phyloP scores from a whole-genome alignment of 1,140 invertebrate genomes.

The Octopus sinensis region DNA sequence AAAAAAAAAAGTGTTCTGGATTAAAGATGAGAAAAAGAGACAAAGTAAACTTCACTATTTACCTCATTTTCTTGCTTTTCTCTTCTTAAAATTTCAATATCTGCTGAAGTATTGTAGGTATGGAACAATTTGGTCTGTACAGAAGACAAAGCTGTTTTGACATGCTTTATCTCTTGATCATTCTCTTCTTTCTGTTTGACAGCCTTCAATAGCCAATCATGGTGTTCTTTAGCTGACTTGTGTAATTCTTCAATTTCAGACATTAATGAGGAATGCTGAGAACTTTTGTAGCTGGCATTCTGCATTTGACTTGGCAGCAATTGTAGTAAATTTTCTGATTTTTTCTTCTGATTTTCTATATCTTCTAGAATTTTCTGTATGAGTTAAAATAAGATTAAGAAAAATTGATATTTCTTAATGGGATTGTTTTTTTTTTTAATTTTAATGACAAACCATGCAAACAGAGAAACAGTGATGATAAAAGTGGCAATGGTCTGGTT shows the following conservation, averaged over 20 bases:
- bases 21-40: no score
- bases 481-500: no score
- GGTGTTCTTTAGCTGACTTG: constrained; percentile 36
- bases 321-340: constrained; percentile 39
- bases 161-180: constrained; percentile 39
- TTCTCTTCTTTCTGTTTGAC: constrained; percentile 68
- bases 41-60: constrained; percentile 59
- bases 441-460: no score
- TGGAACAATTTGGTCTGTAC: constrained; percentile 80
- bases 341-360: constrained; percentile 40
- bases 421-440: no score
- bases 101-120: constrained; percentile 77
- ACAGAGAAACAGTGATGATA: no score
- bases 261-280: constrained; percentile 30
- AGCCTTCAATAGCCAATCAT: constrained; percentile 66
- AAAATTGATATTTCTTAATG: no score
- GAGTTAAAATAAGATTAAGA: background rate
- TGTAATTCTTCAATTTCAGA: constrained; percentile 43
- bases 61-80: constrained; percentile 87
- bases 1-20: no score
- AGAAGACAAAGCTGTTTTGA: constrained; percentile 72
- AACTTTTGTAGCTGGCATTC: constrained; percentile 26
- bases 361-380: constrained; percentile 45
- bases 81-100: constrained; percentile 76
- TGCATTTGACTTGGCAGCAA: constrained; percentile 27